These are phyloP conservation scores for Mythimna ferrago DNA, from an alignment of 2,888 invertebrate genomes.

Conservation along the genomic window DNA sequence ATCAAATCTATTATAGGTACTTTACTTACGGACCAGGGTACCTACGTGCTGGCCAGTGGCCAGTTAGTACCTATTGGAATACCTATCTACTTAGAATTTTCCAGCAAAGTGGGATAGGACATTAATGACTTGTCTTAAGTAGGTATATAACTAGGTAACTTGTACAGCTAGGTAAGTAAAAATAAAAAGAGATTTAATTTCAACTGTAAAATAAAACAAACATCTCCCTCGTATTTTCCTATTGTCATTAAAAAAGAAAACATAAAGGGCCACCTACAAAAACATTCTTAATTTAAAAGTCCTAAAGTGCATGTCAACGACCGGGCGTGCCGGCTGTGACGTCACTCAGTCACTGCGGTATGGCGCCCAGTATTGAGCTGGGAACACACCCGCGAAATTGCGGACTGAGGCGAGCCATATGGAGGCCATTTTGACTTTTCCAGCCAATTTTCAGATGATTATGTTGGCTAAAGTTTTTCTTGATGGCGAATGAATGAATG, in stretches of 20 bases:
- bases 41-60: too few species aligned
- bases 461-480: not conserved
- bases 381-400: slow-evolving; percentile 56
- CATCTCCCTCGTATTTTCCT: too few species aligned
- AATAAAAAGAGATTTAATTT: not conserved
- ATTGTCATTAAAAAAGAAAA: slow-evolving; percentile 21
- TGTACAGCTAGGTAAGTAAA: too few species aligned
- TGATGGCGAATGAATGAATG: too few species aligned
- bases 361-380: slow-evolving; percentile 42
- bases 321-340: slow-evolving; percentile 56
- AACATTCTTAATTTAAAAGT: slow-evolving; percentile 49
- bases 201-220: slow-evolving; percentile 2
- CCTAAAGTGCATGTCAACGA: slow-evolving; percentile 59
- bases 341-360: slow-evolving; percentile 55
- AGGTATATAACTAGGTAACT: too few species aligned
- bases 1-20: too few species aligned
- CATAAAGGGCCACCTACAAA: slow-evolving; percentile 38
- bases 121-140: too few species aligned
- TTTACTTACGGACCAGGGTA: too few species aligned
- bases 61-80: too few species aligned
- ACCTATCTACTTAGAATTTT: too few species aligned
- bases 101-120: too few species aligned
- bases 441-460: slow-evolving; percentile 12
- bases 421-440: slow-evolving; percentile 30
- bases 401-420: slow-evolving; percentile 13